Base-by-base conservation (phyloP, 1,140 invertebrate species). In the Daktulosphaira vitifoliae region DNA sequence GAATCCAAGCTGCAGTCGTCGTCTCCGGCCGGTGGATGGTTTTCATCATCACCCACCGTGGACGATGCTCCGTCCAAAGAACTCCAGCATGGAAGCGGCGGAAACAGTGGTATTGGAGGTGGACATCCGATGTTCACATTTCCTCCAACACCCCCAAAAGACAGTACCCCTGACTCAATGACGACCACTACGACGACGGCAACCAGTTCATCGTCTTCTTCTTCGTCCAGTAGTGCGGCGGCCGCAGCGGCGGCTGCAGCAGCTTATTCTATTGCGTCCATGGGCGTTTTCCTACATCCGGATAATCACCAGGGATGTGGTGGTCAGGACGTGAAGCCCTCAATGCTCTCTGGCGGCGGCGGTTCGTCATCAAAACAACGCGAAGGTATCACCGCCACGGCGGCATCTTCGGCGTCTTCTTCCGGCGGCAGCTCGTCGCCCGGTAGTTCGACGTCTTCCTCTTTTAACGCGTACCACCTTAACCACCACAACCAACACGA, bases 101-200 rank as follows among this genome's bases (percentile, higher is more conserved):
- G n/a, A 29, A 18, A 20, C 54, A 11, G 29, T 37, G 42, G 42
- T 67, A 23, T 46, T 56, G 18, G 65, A 38, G 25, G 52, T 37
- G 56, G 56, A 37, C 68, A 71, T 26, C 68, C 70, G 13, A 71
- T 71, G 70, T 71, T 71, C 68, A 71, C 67, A 46, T 71, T 69
- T 39, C 70, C 70, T 11, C 70, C 70, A 16, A 71, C 70, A 37
- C 70, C 70, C 20, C 70, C 70, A 20, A 71, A 71, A 42, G 66
- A 69, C 68, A 68, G 69, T 2, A 71, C 70, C 11, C 70, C 70
- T 22, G 70, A 71, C 65, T 66, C 66, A 18, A 69, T 70, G 22
- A 68, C 68, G 26, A 59, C 68, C 2, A 67, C 67, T 7, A 53
- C 69, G 4, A 68, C 69, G 37, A 67, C 62, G 44, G 62, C 66